phyloP scores from a whole-genome alignment of 1,140 invertebrate species.

The Brachionus sp. region DNA sequence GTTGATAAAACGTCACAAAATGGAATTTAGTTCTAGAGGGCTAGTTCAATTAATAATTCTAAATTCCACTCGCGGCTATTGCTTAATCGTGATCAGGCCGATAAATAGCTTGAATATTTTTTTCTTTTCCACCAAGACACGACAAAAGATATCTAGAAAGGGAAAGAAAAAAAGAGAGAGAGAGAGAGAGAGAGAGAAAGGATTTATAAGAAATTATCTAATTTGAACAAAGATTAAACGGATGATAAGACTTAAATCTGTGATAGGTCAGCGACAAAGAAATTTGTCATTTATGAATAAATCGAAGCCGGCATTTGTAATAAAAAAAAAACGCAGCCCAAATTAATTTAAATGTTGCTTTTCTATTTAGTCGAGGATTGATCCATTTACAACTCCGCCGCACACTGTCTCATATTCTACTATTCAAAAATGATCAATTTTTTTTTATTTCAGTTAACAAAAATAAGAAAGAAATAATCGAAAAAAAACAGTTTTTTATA shows the following conservation, averaged over 20 bases:
- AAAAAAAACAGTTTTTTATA: too few species aligned
- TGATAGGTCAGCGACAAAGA: neutral
- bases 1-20: conserved; percentile 8
- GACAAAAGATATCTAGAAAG: too few species aligned
- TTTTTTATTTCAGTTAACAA: too few species aligned
- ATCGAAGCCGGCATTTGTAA: neutral
- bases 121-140: too few species aligned
- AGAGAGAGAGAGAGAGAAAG: neutral
- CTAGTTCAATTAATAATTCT: neutral
- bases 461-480: too few species aligned
- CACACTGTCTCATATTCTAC: too few species aligned
- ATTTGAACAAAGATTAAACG: conserved; percentile 8
- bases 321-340: neutral
- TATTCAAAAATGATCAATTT: too few species aligned
- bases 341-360: neutral
- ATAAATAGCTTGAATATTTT: conserved; percentile 26
- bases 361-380: neutral
- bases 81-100: neutral
- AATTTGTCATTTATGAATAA: neutral
- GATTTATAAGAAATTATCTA: conserved; percentile 4
- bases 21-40: conserved; percentile 32
- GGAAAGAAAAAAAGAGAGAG: too few species aligned
- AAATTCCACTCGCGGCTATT: neutral
- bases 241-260: conserved; percentile 10
- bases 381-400: too few species aligned